Base-by-base conservation (phyloP, 2,888 invertebrate genomes). In the Gnatocerus cornutus region DNA sequence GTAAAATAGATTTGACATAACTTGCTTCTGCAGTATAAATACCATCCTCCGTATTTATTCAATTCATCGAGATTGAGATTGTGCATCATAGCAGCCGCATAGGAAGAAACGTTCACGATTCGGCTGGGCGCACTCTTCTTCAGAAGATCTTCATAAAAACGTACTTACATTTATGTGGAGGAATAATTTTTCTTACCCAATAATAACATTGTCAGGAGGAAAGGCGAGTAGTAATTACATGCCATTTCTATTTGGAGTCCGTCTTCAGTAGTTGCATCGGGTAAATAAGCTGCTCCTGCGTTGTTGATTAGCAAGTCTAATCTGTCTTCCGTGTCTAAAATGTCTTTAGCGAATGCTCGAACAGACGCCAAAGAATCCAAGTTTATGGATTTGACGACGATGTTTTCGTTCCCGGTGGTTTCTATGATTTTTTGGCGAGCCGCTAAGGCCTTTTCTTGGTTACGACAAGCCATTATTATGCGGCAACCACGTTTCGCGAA, bases 161-260 rank as follows among this genome's bases (percentile, higher is more conserved):
- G 1, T 45, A 68, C 13, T 43, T 4, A 13, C 7, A 10, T 5
- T 8, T 12, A 16, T 7, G n/a, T n/a, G n/a, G n/a, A n/a, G n/a
- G n/a, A n/a, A n/a, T n/a, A n/a, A n/a, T n/a, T n/a, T n/a, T n/a
- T n/a, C 50, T n/a, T 53, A 77, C 78, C 77, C 6, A 82, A 50
- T 4, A 89, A 80, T 3, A 89, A 81, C 66, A 86, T 86, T 2
- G 87, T 88, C 46, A 89, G 80, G 14, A 89, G 81, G 78, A 89
- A 89, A 29, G 85, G 87, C 3, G 88, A 88, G 74, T 87, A 84
- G 73, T 88, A 85, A 74, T 41, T 58, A 1, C 8, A 33, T 5
- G 78, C 74, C 7, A 68, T 76, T 27, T 80, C 81, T 9, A 81
- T 81, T 73, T 81, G 80, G 8, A 79, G 33, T 9, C 33, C 33